phyloP scores from a whole-genome alignment of 2,113 vertebrate species.

The Rhea americana region DNA sequence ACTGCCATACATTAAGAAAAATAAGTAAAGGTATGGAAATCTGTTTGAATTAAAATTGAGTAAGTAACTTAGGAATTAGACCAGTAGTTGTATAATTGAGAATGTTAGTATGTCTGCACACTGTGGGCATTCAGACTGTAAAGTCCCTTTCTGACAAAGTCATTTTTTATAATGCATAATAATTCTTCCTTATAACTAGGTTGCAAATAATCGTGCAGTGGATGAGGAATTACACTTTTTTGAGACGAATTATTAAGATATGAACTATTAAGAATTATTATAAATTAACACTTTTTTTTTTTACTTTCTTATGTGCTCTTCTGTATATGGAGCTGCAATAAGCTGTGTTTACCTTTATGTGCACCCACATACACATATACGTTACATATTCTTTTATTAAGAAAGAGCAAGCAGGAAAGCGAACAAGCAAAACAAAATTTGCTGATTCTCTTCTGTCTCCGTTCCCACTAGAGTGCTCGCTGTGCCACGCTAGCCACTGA shows the following conservation, averaged over 20 bases:
- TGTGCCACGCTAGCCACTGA: slow-evolving; percentile 18
- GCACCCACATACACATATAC: background rate
- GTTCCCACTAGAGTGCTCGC: slow-evolving; percentile 20
- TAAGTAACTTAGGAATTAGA: background rate
- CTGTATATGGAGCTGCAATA: background rate
- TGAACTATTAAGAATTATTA: background rate
- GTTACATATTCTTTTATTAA: background rate
- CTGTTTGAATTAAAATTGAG: background rate
- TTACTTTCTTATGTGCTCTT: background rate
- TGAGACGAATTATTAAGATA: background rate
- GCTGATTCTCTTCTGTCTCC: slow-evolving; percentile 17
- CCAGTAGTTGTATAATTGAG: background rate
- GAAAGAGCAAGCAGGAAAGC: background rate
- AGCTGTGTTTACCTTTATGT: background rate
- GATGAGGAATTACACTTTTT: background rate
- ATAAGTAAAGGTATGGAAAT: background rate
- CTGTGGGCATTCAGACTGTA: background rate
- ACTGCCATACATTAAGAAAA: background rate
- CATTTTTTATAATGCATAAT: background rate
- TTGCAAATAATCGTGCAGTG: background rate
- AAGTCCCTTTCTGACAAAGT: background rate
- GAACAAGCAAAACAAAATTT: slow-evolving; percentile 10
- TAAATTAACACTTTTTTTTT: background rate
- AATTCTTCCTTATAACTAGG: background rate
- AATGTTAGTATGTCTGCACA: background rate